Evolutionary conservation across 2,888 invertebrate species (phyloP), one percentile per base, ranked within the genome.

Genomic region (Latrodectus hesperus): DNA sequence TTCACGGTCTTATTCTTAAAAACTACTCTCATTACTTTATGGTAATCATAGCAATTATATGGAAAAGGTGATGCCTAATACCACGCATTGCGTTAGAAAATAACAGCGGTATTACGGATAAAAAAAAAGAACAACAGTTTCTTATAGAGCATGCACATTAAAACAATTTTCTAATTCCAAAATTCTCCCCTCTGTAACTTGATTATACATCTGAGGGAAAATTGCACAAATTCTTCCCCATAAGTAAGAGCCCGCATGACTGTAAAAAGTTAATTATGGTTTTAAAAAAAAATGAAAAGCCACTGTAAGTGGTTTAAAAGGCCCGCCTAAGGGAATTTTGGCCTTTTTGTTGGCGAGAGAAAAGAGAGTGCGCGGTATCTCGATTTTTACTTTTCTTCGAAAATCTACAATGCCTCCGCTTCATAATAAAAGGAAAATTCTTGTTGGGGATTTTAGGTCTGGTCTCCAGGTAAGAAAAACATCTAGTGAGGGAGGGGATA

Each of bases 281-380:
- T 73, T 81, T 74, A 74, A 38, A 81, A 81, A 73, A 81, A 60
- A n/a, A 22, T 26, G 26, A 78, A 78, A 78, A 68, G 67, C 81
- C 81, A 71, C 71, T 76, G 14, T 81, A 87, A 87, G 81, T 81
- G 77, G 81, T 87, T 87, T 80, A 75, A 85, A 85, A 85, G 71
- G 10, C 11, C 53, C 22, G 68, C 70, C 76, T 60, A 64, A 14
- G 17, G 77, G 75, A 26, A 49, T 49, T 22, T 52, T 75, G 22
- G 67, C 52, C 76, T 81, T 76, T 67, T 53, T 72, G 72, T 74
- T 77, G 53, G 38, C 17, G 38, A 38, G 38, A 38, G 38, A 78
- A 78, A 67, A 60, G 16, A 60, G 60, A 12, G 11, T 6, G 60
- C 38, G 78, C 16, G 38, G 38, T 67, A 84, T 67, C 49, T 83